phyloP scores from a whole-genome alignment of 1,140 invertebrate species.

The Aphis craccivora region DNA sequence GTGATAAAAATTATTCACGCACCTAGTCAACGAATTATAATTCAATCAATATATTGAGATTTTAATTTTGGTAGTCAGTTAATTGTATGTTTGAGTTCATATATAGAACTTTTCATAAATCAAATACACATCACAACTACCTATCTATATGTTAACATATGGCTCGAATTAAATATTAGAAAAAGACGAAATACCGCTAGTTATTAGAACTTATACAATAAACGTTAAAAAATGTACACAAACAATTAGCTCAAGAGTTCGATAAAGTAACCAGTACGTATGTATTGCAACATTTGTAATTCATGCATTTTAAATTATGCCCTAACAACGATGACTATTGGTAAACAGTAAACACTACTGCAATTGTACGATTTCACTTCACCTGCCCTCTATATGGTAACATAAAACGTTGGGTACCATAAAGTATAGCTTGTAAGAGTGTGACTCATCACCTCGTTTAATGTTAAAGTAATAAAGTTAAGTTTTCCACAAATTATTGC shows the following conservation, averaged over 20 bases:
- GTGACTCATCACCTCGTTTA: not conserved
- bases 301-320: not conserved
- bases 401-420: not conserved
- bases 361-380: not conserved
- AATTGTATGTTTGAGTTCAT: not conserved
- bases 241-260: not conserved
- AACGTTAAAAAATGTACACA: not conserved
- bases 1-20: not conserved
- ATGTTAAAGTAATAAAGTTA: not conserved
- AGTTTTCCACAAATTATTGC: not conserved
- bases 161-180: not conserved
- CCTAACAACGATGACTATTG: not conserved
- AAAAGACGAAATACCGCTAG: not conserved
- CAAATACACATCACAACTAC: too few relatives aligned
- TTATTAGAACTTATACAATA: not conserved
- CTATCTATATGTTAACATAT: too few relatives aligned
- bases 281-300: not conserved
- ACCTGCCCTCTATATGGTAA: not conserved
- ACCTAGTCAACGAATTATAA: not conserved
- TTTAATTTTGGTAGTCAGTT: not conserved
- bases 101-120: not conserved
- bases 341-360: not conserved
- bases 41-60: too few relatives aligned
- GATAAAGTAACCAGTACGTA: not conserved
- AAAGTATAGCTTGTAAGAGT: not conserved